Base-by-base conservation (phyloP, 2,113 vertebrate species). In the Halichoeres trimaculatus region DNA sequence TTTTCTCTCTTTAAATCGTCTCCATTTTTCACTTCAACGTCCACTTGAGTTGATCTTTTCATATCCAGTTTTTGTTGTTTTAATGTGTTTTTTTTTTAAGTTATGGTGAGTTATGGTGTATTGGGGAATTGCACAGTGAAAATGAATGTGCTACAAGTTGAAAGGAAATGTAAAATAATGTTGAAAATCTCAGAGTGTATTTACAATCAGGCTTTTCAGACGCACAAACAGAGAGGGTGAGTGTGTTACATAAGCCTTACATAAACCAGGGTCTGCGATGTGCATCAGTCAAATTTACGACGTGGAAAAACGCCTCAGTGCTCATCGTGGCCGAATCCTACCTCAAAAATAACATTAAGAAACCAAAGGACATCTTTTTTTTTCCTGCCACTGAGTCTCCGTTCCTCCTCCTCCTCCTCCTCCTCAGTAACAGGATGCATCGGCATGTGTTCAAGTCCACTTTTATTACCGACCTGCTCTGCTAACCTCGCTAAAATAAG, bases 201-300 rank as follows among this genome's bases (percentile, higher is more conserved):
- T 53, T 16, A 22, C 14, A 1, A 13, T 40, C 20, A 55, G 48
- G 17, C 16, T 19, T 14, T 45, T 45, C 14, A 57, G 64, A 53
- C 13, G 51, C 20, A 1, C 3, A 63, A 55, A 43, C 22, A 19
- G 40, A 72, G 45, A 41, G 51, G 51, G 26, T 17, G 67, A n/a
- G 34, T 30, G 0, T 30, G 61, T 86, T 86, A 72, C 48, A 47
- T 76, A 82, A 88, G 72, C 9, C 55, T 85, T 74, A 74, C 51
- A 55, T 78, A 82, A 86, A 77, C 58, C 57, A 17, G 22, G 22
- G 72, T 73, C 87, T 86, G 84, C 24, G 2, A 57, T 74, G 64
- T 58, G 70, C 59, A 86, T 85, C 65, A 72, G 61, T 59, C 30
- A 50, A 67, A 84, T 73, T 82, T 48, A 80, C 5, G 22, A 50